Conservation (phyloP, 1,140 invertebrate species). For the Zaprionus ornatus region DNA sequence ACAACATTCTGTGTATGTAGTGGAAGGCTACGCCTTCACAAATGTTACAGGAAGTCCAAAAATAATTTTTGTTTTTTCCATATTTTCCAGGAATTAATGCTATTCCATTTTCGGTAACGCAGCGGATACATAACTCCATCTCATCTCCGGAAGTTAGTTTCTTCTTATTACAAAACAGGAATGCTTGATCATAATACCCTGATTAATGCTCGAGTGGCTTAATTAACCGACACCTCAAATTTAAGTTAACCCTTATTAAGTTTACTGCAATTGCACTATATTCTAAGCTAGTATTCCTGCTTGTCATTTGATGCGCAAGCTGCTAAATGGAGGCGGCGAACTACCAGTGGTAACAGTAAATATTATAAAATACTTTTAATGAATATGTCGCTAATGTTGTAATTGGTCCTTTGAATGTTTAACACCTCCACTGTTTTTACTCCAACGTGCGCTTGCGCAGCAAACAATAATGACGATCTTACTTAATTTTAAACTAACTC, state of each 20-base stretch:
- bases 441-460: constrained; percentile 46
- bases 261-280: constrained; percentile 63
- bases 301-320: constrained; percentile 66
- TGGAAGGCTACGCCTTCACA: constrained; percentile 55
- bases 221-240: constrained; percentile 22
- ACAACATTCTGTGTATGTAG: constrained; percentile 55
- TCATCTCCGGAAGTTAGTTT: background rate
- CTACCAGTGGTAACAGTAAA: too few relatives aligned
- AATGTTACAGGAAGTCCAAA: constrained; percentile 46
- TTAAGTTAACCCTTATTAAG: constrained; percentile 32
- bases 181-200: background rate
- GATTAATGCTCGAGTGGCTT: background rate
- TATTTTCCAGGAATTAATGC: background rate
- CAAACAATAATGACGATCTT: constrained; percentile 60
- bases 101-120: background rate
- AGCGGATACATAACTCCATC: background rate
- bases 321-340: background rate
- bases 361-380: too few relatives aligned
- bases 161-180: background rate
- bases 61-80: constrained; percentile 16
- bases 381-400: background rate
- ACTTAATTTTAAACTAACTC: constrained; percentile 48
- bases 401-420: background rate
- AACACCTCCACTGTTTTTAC: background rate
- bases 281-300: constrained; percentile 54